These are phyloP conservation scores for Noturus placidus DNA, from an alignment of 2,113 vertebrate genomes.

Conservation along the genomic window DNA sequence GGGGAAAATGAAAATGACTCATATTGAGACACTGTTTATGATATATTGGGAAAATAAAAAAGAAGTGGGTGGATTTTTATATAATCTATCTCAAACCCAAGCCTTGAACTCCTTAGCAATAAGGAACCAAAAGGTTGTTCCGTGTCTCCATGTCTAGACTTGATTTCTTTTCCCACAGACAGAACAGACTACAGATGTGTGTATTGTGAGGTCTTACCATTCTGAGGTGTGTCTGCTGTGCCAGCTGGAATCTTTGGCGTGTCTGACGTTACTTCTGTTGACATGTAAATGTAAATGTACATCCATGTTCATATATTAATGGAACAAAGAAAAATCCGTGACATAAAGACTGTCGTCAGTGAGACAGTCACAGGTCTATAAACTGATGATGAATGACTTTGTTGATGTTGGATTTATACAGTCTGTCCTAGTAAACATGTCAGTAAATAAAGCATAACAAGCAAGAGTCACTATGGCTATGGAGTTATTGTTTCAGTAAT, in stretches of 20 bases:
- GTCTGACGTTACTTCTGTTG: not conserved
- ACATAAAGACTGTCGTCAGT: not conserved
- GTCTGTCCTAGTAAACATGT: not conserved
- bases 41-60: too few species aligned
- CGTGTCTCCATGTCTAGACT: not conserved
- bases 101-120: not conserved
- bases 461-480: too few species aligned
- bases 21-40: too few species aligned
- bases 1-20: too few species aligned
- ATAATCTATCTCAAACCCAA: not conserved
- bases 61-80: too few species aligned
- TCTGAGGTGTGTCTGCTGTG: not conserved
- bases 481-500: not conserved
- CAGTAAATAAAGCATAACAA: not conserved
- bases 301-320: not conserved
- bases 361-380: too few species aligned
- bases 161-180: not conserved
- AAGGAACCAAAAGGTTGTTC: not conserved
- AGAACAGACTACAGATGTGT: not conserved
- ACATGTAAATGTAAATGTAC: not conserved
- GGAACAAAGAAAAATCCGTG: not conserved
- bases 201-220: conserved; percentile 9
- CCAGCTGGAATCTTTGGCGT: not conserved
- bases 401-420: not conserved
- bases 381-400: not conserved